phyloP scores from a whole-genome alignment of 2,888 invertebrate species.

The Lissonota sp. region DNA sequence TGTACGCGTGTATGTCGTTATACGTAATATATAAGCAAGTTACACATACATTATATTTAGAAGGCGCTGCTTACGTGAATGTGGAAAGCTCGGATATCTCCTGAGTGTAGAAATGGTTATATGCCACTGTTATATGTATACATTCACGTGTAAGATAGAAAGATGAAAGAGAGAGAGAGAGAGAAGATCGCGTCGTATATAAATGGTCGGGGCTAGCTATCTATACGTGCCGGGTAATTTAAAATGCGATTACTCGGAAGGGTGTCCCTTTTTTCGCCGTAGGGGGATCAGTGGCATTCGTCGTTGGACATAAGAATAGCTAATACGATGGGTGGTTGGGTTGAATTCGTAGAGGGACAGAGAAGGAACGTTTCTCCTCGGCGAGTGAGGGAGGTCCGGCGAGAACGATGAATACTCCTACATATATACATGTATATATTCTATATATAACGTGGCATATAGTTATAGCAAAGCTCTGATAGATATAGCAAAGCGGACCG shows the following conservation, averaged over 20 bases:
- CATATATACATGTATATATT: slow-evolving; percentile 2
- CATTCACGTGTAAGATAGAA: slow-evolving; percentile 35
- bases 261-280: slow-evolving; percentile 73
- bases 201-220: slow-evolving; percentile 58
- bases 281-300: slow-evolving; percentile 73
- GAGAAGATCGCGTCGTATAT: slow-evolving; percentile 41
- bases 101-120: slow-evolving; percentile 49
- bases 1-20: slow-evolving; percentile 11
- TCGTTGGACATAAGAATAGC: slow-evolving; percentile 81
- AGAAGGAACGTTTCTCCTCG: slow-evolving; percentile 43
- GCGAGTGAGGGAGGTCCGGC: slow-evolving; percentile 50
- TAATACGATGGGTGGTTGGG: slow-evolving; percentile 77
- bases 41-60: slow-evolving; percentile 60
- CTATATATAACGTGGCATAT: background rate
- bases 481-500: slow-evolving; percentile 50
- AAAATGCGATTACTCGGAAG: slow-evolving; percentile 79
- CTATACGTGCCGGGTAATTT: slow-evolving; percentile 76
- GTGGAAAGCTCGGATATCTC: slow-evolving; percentile 60
- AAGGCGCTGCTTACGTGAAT: slow-evolving; percentile 63
- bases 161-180: slow-evolving; percentile 9
- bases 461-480: slow-evolving; percentile 36
- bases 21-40: slow-evolving; percentile 22
- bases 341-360: slow-evolving; percentile 65
- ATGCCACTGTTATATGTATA: slow-evolving; percentile 6
- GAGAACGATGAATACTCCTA: slow-evolving; percentile 37